Base-by-base conservation (phyloP, 2,113 vertebrate species). In the Oncorhynchus clarkii region DNA sequence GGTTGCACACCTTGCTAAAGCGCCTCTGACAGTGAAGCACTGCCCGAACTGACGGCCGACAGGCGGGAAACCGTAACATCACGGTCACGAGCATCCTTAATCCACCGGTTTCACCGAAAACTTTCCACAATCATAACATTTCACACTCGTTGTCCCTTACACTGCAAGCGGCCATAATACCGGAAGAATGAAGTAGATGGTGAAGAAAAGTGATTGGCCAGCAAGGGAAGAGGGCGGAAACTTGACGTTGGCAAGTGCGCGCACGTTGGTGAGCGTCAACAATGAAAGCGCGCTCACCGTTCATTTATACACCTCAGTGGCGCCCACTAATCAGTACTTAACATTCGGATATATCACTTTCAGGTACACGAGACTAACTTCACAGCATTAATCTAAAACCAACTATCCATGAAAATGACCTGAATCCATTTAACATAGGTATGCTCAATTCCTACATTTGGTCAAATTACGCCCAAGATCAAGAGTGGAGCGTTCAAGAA, bases 1-100 rank as follows among this genome's bases (percentile, higher is more conserved):
- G 34, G 18, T 14, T 0, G 45, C 90, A 85, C 89, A 92, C 92
- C 93, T 93, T 79, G 86, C 91, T 89, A 89, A 89, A 93, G 20
- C 39, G 81, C 85, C 92, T 87, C 70, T 54, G 78, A 64, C 14
- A 73, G 67, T 67, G 49, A 2, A 86, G 39, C 3, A 75, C 48
- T 22, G 70, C 73, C 5, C 74, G 79, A 69, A 77, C 77, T 12
- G 78, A 73, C 6, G 77, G 74, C 49, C 71, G 84, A 60, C 85
- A 71, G 60, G 60, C 2, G 4, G 88, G 4, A 39, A 85, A 75
- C 60, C 82, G 76, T 45, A 84, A 75, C 49, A 91, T 69, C 59
- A 64, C 80, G 0, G 82, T 79, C 20, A 77, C 74, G 27, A 88
- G 54, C 91, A 91, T 93, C 67, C 48, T 69, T 27, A 80, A 51